Percentiles rank a stretch among this genome's conserved stretches.
These are phyloP conservation scores for Porphyrio hochstetteri DNA, from an alignment of 2,113 vertebrate genomes.

Conservation along the genomic window DNA sequence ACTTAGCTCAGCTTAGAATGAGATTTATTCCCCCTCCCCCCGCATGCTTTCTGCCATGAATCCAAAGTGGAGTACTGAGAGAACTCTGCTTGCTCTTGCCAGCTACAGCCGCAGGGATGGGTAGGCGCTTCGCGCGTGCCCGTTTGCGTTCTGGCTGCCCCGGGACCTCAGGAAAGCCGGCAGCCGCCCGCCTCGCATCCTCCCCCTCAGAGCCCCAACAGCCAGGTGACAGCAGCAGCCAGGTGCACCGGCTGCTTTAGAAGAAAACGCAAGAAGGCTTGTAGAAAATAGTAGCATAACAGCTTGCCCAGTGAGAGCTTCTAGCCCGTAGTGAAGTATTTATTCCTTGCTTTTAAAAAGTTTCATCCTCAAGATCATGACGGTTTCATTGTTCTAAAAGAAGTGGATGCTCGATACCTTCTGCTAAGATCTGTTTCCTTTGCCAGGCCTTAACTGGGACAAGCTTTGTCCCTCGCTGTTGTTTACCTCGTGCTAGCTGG, in stretches of 20 bases:
- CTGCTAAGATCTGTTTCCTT: not conserved
- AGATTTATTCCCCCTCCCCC: too few relatives aligned
- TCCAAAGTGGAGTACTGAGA: not conserved
- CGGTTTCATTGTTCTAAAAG: not conserved
- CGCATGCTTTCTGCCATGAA: rapidly evolving
- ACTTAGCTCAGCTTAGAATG: not conserved
- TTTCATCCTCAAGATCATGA: not conserved
- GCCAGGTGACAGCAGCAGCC: not conserved
- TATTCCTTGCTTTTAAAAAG: not conserved
- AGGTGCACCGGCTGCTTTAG: not conserved
- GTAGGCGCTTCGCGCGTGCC: rapidly evolving
- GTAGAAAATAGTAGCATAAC: not conserved
- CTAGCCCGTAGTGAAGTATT: not conserved
- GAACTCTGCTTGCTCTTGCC: rapidly evolving
- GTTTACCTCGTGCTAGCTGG: not conserved
- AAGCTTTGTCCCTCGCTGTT: not conserved
- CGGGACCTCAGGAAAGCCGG: not conserved
- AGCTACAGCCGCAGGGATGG: rapidly evolving
- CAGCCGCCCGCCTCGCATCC: not conserved
- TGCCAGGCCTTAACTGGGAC: not conserved
- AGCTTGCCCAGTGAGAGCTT: not conserved
- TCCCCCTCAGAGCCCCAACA: not conserved
- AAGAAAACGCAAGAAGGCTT: not conserved
- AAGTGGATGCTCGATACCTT: not conserved
- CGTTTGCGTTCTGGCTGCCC: rapidly evolving